Evolutionary conservation across 2,888 invertebrate genomes (phyloP).

Genomic region (Oscheius sp.): DNA sequence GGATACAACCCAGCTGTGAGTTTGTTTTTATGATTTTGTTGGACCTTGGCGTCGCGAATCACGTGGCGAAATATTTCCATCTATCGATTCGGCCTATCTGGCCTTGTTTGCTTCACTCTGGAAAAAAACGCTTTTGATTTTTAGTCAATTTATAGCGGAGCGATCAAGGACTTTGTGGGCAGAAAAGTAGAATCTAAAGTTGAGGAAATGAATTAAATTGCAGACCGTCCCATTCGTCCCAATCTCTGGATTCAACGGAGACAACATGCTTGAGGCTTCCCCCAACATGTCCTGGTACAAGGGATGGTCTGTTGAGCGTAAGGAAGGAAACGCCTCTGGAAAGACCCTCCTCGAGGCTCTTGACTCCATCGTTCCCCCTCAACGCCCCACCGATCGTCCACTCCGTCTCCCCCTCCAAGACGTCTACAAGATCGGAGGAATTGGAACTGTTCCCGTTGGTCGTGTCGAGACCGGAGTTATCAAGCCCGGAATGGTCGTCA

Average conservation of each 20-base stretch:
- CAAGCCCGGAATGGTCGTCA: conserved; percentile 92
- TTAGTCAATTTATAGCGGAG: no score
- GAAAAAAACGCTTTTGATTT: no score
- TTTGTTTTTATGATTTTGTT: no score
- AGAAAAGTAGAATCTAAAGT: no score
- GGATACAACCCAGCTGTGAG: conserved; percentile 94
- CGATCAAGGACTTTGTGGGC: no score
- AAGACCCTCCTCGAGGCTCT: conserved; percentile 95
- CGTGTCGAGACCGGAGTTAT: conserved; percentile 97
- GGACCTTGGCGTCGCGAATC: no score
- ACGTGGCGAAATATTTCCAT: no score
- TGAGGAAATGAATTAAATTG: no score
- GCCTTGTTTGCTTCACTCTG: no score
- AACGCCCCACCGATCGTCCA: conserved; percentile 94
- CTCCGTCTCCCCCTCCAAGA: conserved; percentile 98
- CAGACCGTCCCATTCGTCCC: conserved; percentile 94
- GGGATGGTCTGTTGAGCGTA: conserved; percentile 94
- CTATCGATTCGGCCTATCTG: no score
- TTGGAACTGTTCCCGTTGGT: conserved; percentile 99
- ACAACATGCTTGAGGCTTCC: conserved; percentile 98
- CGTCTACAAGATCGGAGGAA: conserved; percentile 98
- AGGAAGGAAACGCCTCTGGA: conserved; percentile 91
- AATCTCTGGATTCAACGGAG: conserved; percentile 99
- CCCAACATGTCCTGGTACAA: conserved; percentile 90
- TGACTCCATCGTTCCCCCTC: conserved; percentile 93